Base-by-base conservation (phyloP, 1,140 invertebrate species). In the Luehdorfia chinensis region DNA sequence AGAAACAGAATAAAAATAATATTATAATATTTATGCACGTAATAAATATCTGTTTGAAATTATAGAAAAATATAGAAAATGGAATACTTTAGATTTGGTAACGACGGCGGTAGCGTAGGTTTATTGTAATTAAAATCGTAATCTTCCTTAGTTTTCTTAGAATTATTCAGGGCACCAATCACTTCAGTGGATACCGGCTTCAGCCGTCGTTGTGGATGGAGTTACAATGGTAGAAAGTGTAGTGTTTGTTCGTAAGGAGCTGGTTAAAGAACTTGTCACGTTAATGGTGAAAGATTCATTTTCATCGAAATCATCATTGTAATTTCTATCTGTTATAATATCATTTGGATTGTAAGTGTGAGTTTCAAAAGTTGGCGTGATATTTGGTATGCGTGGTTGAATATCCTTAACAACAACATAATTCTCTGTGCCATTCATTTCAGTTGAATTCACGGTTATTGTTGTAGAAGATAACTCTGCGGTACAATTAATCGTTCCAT, bases 81-180 rank as follows among this genome's bases (percentile, higher is more conserved):
- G 9, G 3, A 31, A 15, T 83, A 90, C 89, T 88, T 88, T 50
- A 94, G 87, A 80, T 94, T 94, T 6, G 93, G 93, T 39, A 94
- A 75, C 0, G 93, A 94, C 6, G 93, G 93, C 5, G 93, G 93
- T 41, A 94, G 67, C 2, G 91, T 90, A 1, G 91, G 91, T 50
- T 92, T 90, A 50, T 91, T 90, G 60, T 93, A 93, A 64, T 93
- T 92, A 57, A 91, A 92, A 50, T 91, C 89, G 53, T 87, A 87
- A 54, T 90, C 88, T n/a, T 81, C 75, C 62, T 88, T 88, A 0
- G 69, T 83, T 55, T 88, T 89, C 51, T 84, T 85, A 1, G 79
- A 81, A 9, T 69, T 75, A 53, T 88, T 88, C 1, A 84, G 45
- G 16, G 76, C 55, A 8, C 75, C 76, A 28, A 75, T 65, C 23